Evolutionary conservation across 2,797 vertebrate genomes (phyloP).

Genomic region (Myripristis murdjan): DNA sequence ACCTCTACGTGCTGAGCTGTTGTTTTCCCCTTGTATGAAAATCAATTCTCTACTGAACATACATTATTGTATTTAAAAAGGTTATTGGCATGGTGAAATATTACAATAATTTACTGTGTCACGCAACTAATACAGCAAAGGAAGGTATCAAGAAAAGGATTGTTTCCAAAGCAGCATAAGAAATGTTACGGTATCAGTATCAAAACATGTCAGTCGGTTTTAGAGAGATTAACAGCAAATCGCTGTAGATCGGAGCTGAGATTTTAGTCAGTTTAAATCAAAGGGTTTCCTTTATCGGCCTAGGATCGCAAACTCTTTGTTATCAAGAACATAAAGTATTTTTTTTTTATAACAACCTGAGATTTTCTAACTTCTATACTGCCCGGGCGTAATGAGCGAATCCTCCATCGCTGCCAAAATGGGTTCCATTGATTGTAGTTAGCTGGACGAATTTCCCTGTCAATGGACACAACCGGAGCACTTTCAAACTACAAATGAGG

Average conservation of each 20-base stretch:
- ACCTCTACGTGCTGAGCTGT: too few species aligned
- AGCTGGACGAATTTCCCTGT: conserved; percentile 42
- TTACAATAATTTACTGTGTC: too few species aligned
- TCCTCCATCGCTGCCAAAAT: conserved; percentile 36
- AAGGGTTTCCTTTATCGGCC: conserved; percentile 1
- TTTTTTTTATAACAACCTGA: conserved; percentile 30
- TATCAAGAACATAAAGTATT: not conserved
- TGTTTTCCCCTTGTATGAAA: too few species aligned
- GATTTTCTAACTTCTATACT: not conserved
- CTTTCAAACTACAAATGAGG: conserved; percentile 40
- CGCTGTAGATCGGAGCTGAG: not conserved
- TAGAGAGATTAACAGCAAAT: conserved; percentile 7
- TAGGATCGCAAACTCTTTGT: conserved; percentile 19
- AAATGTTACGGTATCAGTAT: not conserved
- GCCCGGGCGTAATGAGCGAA: conserved; percentile 38
- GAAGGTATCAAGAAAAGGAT: not conserved
- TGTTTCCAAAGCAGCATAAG: too few species aligned
- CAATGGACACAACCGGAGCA: conserved; percentile 33
- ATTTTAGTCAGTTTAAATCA: conserved; percentile 2
- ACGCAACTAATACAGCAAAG: too few species aligned
- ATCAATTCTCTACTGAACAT: too few species aligned
- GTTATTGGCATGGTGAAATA: too few species aligned
- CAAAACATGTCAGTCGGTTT: conserved; percentile 3
- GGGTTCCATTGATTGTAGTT: conserved; percentile 50
- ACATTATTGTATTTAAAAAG: too few species aligned